Evolutionary conservation across 2,797 vertebrate species (phyloP).

Genomic region (Erpetoichthys calabaricus): DNA sequence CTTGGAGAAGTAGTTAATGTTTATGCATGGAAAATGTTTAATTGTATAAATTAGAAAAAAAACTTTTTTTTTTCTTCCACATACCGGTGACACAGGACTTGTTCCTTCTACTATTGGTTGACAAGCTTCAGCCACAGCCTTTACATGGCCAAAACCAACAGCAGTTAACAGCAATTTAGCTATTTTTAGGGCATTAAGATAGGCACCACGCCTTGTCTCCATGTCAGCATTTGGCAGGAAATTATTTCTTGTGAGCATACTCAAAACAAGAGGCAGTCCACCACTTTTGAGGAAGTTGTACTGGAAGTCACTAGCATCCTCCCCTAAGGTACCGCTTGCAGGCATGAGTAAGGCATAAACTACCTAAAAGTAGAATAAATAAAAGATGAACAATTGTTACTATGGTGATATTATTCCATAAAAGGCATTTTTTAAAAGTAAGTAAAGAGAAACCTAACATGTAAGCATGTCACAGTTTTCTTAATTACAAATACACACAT

Average conservation of each 20-base stretch:
- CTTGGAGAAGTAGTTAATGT: too few relatives aligned
- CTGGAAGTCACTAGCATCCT: conserved; percentile 95
- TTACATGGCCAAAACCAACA: conserved; percentile 91
- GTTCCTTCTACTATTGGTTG: conserved; percentile 85
- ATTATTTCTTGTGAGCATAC: conserved; percentile 98
- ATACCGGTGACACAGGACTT: conserved; percentile 80
- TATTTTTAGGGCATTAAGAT: conserved; percentile 94
- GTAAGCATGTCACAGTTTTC: too few relatives aligned
- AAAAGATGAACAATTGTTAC: not conserved
- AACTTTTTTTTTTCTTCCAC: conserved; percentile 12
- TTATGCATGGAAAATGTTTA: too few relatives aligned
- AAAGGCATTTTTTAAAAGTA: too few relatives aligned
- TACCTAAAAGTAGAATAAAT: conserved; percentile 48
- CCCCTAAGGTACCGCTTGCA: conserved; percentile 87
- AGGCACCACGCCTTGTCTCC: conserved; percentile 93
- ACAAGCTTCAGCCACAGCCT: conserved; percentile 93
- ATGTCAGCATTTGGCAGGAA: conserved; percentile 94
- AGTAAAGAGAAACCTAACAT: too few relatives aligned
- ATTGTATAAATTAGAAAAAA: not conserved
- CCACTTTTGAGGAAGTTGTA: conserved; percentile 97
- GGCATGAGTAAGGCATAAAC: conserved; percentile 98
- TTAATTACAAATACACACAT: too few relatives aligned
- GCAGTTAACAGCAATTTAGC: conserved; percentile 91
- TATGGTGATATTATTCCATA: not conserved
- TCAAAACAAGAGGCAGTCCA: conserved; percentile 84